A percentile compares a stretch with the other conserved stretches of the same genome.
These are phyloP conservation scores for Ophioninae sp. DNA, from an alignment of 2,888 invertebrate genomes.

Conservation along the genomic window DNA sequence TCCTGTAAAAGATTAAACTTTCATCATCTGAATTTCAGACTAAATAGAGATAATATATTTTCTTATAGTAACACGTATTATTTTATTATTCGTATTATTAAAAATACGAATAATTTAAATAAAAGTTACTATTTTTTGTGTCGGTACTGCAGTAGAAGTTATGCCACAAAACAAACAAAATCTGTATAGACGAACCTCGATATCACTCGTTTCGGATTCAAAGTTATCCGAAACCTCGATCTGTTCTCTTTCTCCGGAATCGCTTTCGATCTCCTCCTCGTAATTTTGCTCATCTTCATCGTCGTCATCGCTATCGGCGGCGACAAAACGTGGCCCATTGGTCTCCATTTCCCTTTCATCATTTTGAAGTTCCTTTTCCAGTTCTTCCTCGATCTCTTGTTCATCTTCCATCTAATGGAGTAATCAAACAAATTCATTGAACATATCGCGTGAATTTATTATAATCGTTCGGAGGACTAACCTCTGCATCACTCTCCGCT, in stretches of 20 bases:
- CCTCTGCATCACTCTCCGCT: constrained; percentile 85
- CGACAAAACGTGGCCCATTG: constrained; percentile 83
- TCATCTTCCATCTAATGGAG: constrained; percentile 83
- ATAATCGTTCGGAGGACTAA: constrained; percentile 65
- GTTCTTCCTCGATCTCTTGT: constrained; percentile 85
- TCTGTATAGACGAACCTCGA: constrained; percentile 85
- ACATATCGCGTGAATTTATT: neutral
- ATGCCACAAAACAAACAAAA: no score
- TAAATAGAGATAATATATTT: neutral
- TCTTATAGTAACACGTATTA: neutral
- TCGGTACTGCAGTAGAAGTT: no score
- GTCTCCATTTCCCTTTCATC: constrained; percentile 81
- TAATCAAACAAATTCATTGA: neutral
- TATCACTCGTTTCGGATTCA: constrained; percentile 89
- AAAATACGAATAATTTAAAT: no score
- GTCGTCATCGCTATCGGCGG: constrained; percentile 86
- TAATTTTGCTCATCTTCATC: constrained; percentile 72
- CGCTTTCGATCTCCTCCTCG: constrained; percentile 84
- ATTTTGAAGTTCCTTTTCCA: constrained; percentile 83
- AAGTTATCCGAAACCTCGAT: constrained; percentile 87
- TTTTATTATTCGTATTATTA: no score
- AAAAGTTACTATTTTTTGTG: no score
- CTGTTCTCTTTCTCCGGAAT: constrained; percentile 86
- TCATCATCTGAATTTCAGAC: neutral
- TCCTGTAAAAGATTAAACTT: constrained; percentile 82